Base-by-base conservation (phyloP, 1,140 invertebrate species). In the Aphelinus certus region DNA sequence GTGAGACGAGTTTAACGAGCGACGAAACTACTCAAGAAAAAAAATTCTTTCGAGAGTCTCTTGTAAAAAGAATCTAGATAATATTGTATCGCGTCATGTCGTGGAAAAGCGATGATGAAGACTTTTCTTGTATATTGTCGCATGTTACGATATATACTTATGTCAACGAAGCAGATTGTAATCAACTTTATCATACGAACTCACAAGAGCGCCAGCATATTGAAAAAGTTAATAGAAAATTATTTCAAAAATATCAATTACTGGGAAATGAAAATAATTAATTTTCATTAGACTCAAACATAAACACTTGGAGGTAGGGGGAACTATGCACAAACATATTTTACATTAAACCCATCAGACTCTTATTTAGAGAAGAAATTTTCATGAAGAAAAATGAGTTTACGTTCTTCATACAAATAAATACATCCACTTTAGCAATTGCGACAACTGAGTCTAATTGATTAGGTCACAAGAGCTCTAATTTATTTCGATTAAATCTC, bases 1-100 rank as follows among this genome's bases (percentile, higher is more conserved):
- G 61, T 56, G 61, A 71, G 60, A 71, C 42, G 7, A 55, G 49
- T 63, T 63, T 71, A 71, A 71, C 49, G 60, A 71, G 51, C 55
- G 7, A 10, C 49, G 51, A 55, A 3, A 46, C 45, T 48, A n/a
- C 42, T 1, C 49, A 49, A 55, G 61, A 63, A 60, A 56, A 62
- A 60, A 62, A 63, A 70, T 63, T 63, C 49, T 47, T 53, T 51
- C 7, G 10, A 70, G 47, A 43, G 48, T 5, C 57, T 60, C 67
- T 70, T 9, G 42, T 43, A n/a, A 51, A 47, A 70, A 5, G 9
- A 70, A 60, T 45, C 42, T 42, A 61, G 47, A 70, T 58, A 60
- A 70, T 70, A 70, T 70, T 48, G 67, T 43, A 26, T 51, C 47
- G 26, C 7, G 47, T 53, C 26, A 9, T 43, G 62, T 48, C 46